phyloP scores from a whole-genome alignment of 2,113 vertebrate species.

The Scatophagus argus region DNA sequence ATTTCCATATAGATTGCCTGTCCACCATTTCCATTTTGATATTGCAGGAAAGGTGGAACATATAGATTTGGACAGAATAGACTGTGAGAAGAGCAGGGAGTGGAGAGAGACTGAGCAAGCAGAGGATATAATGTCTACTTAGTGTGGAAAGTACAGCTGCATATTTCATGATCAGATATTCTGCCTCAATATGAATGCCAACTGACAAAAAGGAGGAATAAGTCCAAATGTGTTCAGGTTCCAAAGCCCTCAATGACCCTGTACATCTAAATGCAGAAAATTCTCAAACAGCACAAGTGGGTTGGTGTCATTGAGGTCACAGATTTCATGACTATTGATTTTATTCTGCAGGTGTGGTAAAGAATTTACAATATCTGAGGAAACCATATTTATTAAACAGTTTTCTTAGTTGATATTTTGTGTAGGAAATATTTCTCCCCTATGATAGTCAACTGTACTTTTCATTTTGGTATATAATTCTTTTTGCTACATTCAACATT shows the following conservation, averaged over 20 bases:
- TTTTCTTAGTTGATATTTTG: background rate
- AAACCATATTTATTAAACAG: background rate
- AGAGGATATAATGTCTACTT: slow-evolving; percentile 37
- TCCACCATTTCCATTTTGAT: slow-evolving; percentile 84
- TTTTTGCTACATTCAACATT: background rate
- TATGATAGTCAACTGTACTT: no score
- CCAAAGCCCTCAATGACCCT: background rate
- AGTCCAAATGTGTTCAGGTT: background rate
- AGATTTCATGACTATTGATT: background rate
- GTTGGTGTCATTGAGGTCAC: slow-evolving; percentile 1
- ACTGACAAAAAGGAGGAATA: background rate
- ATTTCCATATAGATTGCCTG: slow-evolving; percentile 86
- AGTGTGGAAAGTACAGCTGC: slow-evolving; percentile 4
- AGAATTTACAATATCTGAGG: background rate
- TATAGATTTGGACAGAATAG: slow-evolving; percentile 61
- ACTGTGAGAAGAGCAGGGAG: slow-evolving; percentile 28
- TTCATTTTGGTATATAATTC: no score
- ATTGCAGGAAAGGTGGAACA: slow-evolving; percentile 51
- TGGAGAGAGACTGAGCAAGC: background rate
- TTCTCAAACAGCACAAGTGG: background rate
- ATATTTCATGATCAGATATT: slow-evolving; percentile 32
- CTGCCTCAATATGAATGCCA: slow-evolving; percentile 4
- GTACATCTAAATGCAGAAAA: background rate
- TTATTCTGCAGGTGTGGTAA: background rate
- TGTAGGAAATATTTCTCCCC: no score